Conservation (phyloP, 1,140 invertebrate genomes). For the Thrips palmi region DNA sequence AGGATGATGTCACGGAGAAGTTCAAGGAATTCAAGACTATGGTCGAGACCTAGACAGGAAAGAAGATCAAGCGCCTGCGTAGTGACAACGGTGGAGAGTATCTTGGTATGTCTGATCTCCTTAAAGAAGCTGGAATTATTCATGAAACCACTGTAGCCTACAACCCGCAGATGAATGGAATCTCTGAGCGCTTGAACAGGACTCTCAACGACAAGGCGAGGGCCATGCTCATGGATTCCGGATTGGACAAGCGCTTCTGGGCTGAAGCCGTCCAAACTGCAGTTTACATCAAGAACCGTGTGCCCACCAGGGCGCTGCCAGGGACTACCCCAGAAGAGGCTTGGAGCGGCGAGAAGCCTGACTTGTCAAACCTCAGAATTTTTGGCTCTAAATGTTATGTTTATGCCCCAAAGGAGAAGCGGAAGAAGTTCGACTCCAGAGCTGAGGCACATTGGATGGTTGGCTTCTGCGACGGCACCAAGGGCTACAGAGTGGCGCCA, state of each 20-base stretch:
- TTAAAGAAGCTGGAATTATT: constrained; percentile 12
- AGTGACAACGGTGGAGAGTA: too few relatives aligned
- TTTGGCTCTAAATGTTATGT: constrained; percentile 12
- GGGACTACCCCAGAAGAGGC: constrained; percentile 14
- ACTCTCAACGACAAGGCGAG: constrained; percentile 21
- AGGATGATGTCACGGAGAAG: too few relatives aligned
- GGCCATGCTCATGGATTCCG: constrained; percentile 19
- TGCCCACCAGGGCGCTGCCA: constrained; percentile 9
- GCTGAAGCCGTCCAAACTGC: constrained; percentile 23
- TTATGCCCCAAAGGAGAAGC: constrained; percentile 12
- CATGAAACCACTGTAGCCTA: constrained; percentile 18
- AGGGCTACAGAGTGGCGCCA: neutral
- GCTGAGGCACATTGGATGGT: constrained; percentile 8
- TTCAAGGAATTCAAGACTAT: too few relatives aligned
- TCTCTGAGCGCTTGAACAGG: constrained; percentile 22
- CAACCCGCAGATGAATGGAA: constrained; percentile 22
- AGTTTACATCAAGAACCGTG: constrained; percentile 23
- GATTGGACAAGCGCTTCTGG: constrained; percentile 21
- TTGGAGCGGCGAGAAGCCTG: constrained; percentile 13
- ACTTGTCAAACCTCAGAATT: constrained; percentile 12
- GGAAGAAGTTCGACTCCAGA: constrained; percentile 10
- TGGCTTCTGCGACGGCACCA: too few relatives aligned
- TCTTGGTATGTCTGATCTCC: constrained; percentile 14
- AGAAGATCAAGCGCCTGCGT: too few relatives aligned
- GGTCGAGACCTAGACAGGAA: too few relatives aligned